phyloP scores from a whole-genome alignment of 2,797 vertebrate species.

The Denticeps clupeoides region DNA sequence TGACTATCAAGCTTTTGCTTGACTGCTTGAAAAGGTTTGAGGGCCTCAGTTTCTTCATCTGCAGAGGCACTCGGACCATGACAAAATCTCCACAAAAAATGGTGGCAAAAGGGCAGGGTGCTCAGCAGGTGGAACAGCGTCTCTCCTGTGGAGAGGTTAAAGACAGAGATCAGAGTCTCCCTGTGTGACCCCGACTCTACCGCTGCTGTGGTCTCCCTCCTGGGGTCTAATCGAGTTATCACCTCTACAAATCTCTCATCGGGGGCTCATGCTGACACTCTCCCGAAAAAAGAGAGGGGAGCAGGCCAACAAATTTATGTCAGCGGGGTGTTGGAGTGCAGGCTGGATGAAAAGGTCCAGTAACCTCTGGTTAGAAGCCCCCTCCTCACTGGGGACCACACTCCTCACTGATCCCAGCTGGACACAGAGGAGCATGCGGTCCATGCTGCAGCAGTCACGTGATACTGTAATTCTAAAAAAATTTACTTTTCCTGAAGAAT shows the following conservation, averaged over 20 bases:
- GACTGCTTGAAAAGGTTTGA: too few relatives aligned
- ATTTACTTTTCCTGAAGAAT: too few relatives aligned
- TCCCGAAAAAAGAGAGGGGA: not conserved
- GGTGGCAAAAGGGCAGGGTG: not conserved
- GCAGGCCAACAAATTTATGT: constrained; percentile 5
- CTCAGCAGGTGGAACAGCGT: not conserved
- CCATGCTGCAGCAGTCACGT: not conserved
- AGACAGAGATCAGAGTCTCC: not conserved
- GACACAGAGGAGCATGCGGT: constrained; percentile 13
- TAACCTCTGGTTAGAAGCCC: not conserved
- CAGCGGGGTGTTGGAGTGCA: not conserved
- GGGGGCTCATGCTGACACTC: not conserved
- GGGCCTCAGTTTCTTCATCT: not conserved
- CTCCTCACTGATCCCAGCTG: too few relatives aligned
- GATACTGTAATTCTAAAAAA: too few relatives aligned
- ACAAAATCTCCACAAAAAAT: not conserved
- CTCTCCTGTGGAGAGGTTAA: not conserved
- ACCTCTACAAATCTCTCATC: constrained; percentile 1
- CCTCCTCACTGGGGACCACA: not conserved
- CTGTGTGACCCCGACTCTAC: not conserved
- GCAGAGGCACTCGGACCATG: not conserved
- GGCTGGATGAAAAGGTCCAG: not conserved
- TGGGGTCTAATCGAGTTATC: constrained; percentile 4
- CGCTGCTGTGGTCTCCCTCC: not conserved
- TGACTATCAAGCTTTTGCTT: too few relatives aligned